phyloP scores from a whole-genome alignment of 2,888 invertebrate genomes.

The Cosmia pyralina region DNA sequence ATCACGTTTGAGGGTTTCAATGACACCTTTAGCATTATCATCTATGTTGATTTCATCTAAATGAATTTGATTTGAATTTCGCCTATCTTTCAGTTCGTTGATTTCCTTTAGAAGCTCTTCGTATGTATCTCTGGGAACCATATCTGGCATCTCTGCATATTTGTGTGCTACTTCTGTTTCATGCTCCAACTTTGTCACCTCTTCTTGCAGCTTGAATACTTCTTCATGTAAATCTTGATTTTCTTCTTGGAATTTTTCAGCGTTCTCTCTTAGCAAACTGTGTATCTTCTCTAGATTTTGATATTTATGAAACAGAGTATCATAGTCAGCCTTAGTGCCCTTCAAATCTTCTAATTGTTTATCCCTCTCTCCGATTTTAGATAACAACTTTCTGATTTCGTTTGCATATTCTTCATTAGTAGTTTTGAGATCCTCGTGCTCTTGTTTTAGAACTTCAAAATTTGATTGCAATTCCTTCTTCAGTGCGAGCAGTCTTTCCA shows the following conservation, averaged over 20 bases:
- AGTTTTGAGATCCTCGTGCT: slow-evolving; percentile 85
- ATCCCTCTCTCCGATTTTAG: slow-evolving; percentile 85
- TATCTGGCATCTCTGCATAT: slow-evolving; percentile 74
- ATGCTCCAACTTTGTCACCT: slow-evolving; percentile 86
- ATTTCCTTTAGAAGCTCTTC: slow-evolving; percentile 81
- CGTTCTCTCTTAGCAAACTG: slow-evolving; percentile 83
- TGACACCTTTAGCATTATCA: slow-evolving; percentile 88
- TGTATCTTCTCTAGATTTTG: slow-evolving; percentile 87
- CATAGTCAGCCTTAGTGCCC: slow-evolving; percentile 76
- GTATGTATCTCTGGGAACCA: slow-evolving; percentile 81
- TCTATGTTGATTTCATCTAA: slow-evolving; percentile 87
- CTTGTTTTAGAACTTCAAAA: slow-evolving; percentile 85
- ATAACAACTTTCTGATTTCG: slow-evolving; percentile 83
- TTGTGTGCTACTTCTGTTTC: slow-evolving; percentile 82
- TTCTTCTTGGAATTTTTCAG: slow-evolving; percentile 89
- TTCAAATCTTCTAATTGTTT: slow-evolving; percentile 79
- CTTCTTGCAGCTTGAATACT: slow-evolving; percentile 86
- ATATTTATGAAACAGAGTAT: slow-evolving; percentile 86
- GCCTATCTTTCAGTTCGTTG: slow-evolving; percentile 78
- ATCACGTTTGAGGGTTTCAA: slow-evolving; percentile 87
- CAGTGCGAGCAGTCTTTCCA: slow-evolving; percentile 89
- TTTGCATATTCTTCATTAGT: slow-evolving; percentile 84
- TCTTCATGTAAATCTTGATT: slow-evolving; percentile 89
- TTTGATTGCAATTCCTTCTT: slow-evolving; percentile 90
- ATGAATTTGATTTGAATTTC: slow-evolving; percentile 77